These are phyloP conservation scores for Caenorhabditis brenneri DNA, from an alignment of 1,140 invertebrate species.

Conservation along the genomic window DNA sequence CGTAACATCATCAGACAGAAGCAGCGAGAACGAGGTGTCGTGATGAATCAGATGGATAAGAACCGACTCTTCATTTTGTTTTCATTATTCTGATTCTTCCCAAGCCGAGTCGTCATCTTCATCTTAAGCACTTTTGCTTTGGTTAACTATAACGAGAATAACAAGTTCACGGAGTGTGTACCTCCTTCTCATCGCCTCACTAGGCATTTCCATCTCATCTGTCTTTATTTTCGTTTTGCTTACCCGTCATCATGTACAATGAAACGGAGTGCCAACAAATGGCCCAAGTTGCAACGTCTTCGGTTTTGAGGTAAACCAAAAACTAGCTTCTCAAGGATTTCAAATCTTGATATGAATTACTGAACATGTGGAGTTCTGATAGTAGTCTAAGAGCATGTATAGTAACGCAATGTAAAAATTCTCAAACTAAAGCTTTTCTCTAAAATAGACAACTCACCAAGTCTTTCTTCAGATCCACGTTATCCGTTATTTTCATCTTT, in stretches of 20 bases:
- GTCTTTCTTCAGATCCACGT: background rate
- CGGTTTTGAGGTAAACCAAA: background rate
- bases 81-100: no score
- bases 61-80: no score
- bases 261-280: background rate
- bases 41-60: background rate
- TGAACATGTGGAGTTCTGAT: no score
- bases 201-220: no score
- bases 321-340: no score
- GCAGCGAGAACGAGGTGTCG: background rate
- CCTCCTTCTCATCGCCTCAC: no score
- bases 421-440: no score
- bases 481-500: background rate
- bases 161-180: background rate
- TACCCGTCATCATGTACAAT: background rate
- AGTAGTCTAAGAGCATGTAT: no score
- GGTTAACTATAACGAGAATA: background rate
- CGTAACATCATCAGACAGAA: background rate
- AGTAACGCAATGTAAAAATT: no score
- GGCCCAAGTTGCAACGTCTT: background rate
- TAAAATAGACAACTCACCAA: background rate
- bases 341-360: no score
- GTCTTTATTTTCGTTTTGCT: no score
- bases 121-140: background rate
- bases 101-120: no score